Percentiles rank a stretch among this genome's conserved stretches.
These are phyloP conservation scores for Ianthella basta DNA, from an alignment of 37 sponge, comb jelly and placozoan species.

Conservation along the genomic window DNA sequence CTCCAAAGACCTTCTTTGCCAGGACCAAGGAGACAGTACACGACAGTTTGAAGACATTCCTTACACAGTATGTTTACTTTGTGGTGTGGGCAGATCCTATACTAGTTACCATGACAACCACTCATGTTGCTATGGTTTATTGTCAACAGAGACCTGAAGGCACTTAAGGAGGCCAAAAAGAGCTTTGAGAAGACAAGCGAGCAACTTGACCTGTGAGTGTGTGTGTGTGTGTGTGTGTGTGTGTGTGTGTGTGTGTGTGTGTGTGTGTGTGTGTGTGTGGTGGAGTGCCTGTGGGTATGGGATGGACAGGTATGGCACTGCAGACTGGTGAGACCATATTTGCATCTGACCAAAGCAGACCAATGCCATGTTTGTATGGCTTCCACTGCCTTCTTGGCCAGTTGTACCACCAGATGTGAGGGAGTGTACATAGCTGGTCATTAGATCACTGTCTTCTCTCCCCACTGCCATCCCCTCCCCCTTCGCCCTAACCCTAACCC, in stretches of 20 bases:
- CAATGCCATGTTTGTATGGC: no score
- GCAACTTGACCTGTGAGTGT: conserved; percentile 57
- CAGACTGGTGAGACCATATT: no score
- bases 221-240: neutral
- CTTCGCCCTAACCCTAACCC: no score
- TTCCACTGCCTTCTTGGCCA: no score
- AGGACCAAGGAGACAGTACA: conserved; percentile 60
- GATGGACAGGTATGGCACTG: neutral
- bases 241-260: neutral
- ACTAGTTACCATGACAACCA: neutral
- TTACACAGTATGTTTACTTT: conserved; percentile 46
- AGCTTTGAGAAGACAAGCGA: conserved; percentile 67
- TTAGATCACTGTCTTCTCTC: neutral
- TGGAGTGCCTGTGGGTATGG: neutral
- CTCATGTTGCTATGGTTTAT: neutral
- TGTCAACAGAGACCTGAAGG: conserved; percentile 59
- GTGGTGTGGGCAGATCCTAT: no score
- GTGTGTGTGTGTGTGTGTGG: neutral
- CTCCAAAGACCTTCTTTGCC: conserved; percentile 57
- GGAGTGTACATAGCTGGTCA: neutral
- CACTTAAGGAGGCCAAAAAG: conserved; percentile 68
- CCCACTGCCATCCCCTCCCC: no score
- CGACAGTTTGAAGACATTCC: conserved; percentile 45
- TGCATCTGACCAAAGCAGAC: no score
- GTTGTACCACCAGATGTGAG: neutral